Conservation (phyloP, 2,797 vertebrate genomes). For the Pseudochirops corinnae region DNA sequence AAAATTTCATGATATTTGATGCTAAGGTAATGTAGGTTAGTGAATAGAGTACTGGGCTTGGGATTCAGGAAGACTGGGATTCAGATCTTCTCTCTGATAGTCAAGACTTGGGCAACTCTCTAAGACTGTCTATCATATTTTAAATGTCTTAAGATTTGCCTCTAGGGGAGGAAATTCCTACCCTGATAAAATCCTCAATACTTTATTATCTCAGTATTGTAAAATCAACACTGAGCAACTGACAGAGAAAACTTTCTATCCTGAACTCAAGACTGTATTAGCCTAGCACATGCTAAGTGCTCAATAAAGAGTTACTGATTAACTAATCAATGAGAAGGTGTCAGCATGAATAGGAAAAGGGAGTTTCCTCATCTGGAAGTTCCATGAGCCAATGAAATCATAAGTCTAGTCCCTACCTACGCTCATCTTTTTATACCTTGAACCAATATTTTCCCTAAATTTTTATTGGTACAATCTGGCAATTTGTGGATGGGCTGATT, state of each 20-base stretch:
- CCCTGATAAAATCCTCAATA: too few relatives aligned
- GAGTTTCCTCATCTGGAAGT: background rate
- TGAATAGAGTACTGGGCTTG: background rate
- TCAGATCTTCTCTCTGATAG: too few relatives aligned
- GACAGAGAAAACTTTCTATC: background rate
- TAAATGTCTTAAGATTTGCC: too few relatives aligned
- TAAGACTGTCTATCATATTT: too few relatives aligned
- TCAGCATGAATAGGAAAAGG: background rate
- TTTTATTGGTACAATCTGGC: background rate
- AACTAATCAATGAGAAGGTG: background rate
- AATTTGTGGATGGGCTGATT: background rate
- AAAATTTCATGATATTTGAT: background rate
- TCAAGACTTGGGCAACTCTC: too few relatives aligned
- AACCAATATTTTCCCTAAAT: background rate
- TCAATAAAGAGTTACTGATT: background rate
- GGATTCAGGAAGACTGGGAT: background rate
- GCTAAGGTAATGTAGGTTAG: background rate
- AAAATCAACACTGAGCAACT: background rate
- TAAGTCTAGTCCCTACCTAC: background rate
- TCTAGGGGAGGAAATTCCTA: too few relatives aligned
- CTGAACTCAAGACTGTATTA: background rate
- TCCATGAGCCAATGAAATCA: background rate
- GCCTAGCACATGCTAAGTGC: background rate
- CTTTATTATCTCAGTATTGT: background rate
- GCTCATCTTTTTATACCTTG: background rate